phyloP scores from a whole-genome alignment of 2,113 vertebrate genomes.

The Oncorhynchus kisutch region DNA sequence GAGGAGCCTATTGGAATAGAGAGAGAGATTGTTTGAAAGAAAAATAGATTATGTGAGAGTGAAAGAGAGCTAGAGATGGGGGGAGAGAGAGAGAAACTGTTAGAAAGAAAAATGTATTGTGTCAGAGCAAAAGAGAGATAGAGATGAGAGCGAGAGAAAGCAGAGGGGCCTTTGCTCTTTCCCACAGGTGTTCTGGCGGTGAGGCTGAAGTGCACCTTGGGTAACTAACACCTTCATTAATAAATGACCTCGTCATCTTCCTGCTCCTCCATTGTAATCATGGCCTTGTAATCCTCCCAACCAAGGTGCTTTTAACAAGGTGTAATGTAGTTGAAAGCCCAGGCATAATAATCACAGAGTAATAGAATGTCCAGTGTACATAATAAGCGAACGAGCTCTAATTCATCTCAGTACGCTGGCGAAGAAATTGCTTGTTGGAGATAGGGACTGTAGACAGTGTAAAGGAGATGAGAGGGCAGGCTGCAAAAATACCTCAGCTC shows the following conservation, averaged over 20 bases:
- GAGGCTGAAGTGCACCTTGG: constrained; percentile 36
- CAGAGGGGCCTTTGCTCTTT: background rate
- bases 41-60: constrained; percentile 1
- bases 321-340: constrained; percentile 60
- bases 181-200: constrained; percentile 8
- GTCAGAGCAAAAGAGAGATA: constrained; percentile 11
- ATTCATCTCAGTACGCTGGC: no score
- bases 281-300: constrained; percentile 59
- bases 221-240: constrained; percentile 63
- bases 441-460: background rate
- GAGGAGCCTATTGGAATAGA: background rate
- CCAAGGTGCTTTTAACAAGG: constrained; percentile 57
- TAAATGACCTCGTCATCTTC: constrained; percentile 38
- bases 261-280: constrained; percentile 44
- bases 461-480: background rate
- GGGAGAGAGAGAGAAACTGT: background rate
- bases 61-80: constrained; percentile 2
- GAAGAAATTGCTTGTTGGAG: constrained; percentile 39
- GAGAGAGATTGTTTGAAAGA: constrained; percentile 4
- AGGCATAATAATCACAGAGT: constrained; percentile 54
- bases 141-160: constrained; percentile 27
- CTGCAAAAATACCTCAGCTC: background rate
- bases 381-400: constrained; percentile 27
- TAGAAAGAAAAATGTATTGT: constrained; percentile 1
- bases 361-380: constrained; percentile 49